Conservation (phyloP, 2,113 vertebrate genomes). For the Ageneiosus marmoratus region DNA sequence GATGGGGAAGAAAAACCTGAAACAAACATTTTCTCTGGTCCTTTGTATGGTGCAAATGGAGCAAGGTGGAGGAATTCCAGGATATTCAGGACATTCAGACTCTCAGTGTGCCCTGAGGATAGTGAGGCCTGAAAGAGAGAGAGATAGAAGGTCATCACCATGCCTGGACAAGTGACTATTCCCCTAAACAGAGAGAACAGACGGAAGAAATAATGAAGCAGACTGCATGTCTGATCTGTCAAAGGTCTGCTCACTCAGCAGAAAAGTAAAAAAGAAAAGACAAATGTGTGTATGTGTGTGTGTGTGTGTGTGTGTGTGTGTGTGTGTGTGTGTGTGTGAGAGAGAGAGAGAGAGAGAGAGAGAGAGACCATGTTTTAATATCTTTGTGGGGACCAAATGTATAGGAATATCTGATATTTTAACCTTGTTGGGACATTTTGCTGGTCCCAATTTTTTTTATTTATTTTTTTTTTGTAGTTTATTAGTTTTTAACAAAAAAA, state of each 20-base stretch:
- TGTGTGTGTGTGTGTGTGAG: neutral
- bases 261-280: neutral
- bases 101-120: slow-evolving; percentile 20
- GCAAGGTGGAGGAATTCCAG: slow-evolving; percentile 43
- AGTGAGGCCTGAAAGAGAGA: slow-evolving; percentile 3
- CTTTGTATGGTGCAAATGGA: slow-evolving; percentile 38
- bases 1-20: slow-evolving; percentile 16
- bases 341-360: slow-evolving; percentile 1
- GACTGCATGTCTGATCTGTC: slow-evolving; percentile 16
- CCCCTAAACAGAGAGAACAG: slow-evolving; percentile 21
- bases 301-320: neutral
- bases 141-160: slow-evolving; percentile 27
- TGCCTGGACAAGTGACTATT: slow-evolving; percentile 40
- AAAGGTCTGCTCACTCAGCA: slow-evolving; percentile 35
- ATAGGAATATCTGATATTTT: no score
- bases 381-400: no score
- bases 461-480: no score
- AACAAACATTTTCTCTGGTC: slow-evolving; percentile 20
- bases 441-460: no score
- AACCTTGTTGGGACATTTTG: no score
- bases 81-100: slow-evolving; percentile 48
- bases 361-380: neutral
- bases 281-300: neutral
- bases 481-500: no score
- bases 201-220: slow-evolving; percentile 24